A percentile compares a stretch with the other conserved stretches of the same genome.
These are phyloP conservation scores for Pollenia angustigena DNA, from an alignment of 2,888 invertebrate genomes.

Conservation along the genomic window DNA sequence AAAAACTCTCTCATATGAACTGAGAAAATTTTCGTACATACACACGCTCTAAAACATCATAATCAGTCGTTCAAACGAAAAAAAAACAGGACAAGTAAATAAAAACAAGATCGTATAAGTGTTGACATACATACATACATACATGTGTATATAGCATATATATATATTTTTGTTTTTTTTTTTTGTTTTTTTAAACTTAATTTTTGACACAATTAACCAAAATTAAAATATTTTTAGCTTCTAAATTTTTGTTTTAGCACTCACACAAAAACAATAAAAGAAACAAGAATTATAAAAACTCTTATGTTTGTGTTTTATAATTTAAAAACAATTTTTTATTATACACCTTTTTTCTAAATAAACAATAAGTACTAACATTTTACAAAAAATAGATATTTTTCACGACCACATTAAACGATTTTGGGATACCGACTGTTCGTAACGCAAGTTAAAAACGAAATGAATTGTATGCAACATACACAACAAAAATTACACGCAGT, in stretches of 20 bases:
- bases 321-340: slow-evolving; percentile 1
- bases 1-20: slow-evolving; percentile 45
- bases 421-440: slow-evolving; percentile 75
- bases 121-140: not conserved
- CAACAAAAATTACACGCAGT: slow-evolving; percentile 58
- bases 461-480: slow-evolving; percentile 73
- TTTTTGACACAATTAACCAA: not conserved
- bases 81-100: slow-evolving; percentile 28
- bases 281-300: not conserved
- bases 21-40: not conserved
- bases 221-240: not conserved
- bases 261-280: slow-evolving; percentile 1
- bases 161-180: too few species aligned
- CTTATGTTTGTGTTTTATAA: slow-evolving; percentile 16
- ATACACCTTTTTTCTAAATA: slow-evolving; percentile 2
- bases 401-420: slow-evolving; percentile 49
- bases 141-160: not conserved
- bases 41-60: slow-evolving; percentile 7
- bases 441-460: slow-evolving; percentile 80
- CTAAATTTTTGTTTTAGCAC: slow-evolving; percentile 3
- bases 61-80: slow-evolving; percentile 29
- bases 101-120: slow-evolving; percentile 34
- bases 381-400: slow-evolving; percentile 39
- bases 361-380: slow-evolving; percentile 21
- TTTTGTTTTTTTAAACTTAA: not conserved